Evolutionary conservation across 2,888 invertebrate genomes (phyloP).

Genomic region (Opisthograptis luteolata): DNA sequence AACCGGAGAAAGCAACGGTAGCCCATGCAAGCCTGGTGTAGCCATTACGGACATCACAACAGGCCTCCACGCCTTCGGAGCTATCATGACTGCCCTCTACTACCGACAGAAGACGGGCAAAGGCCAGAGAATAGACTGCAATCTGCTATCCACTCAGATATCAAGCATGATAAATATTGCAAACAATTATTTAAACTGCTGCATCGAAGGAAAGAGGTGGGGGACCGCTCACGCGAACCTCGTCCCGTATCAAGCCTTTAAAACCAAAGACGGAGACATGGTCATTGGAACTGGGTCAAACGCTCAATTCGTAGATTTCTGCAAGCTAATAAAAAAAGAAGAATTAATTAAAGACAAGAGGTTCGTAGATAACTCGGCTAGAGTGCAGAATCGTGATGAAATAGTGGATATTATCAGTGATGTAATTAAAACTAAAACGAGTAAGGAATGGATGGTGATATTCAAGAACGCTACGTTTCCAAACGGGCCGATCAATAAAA

Average conservation of each 20-base stretch:
- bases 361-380: slow-evolving; percentile 88
- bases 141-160: slow-evolving; percentile 96
- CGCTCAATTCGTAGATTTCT: slow-evolving; percentile 90
- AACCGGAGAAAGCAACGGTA: slow-evolving; percentile 93
- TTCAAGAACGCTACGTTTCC: slow-evolving; percentile 92
- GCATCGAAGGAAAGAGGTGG: slow-evolving; percentile 90
- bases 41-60: slow-evolving; percentile 97
- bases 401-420: slow-evolving; percentile 86
- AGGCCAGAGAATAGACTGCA: slow-evolving; percentile 97
- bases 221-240: slow-evolving; percentile 98
- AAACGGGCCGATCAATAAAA: slow-evolving; percentile 94
- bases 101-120: slow-evolving; percentile 89
- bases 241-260: slow-evolving; percentile 97
- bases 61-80: slow-evolving; percentile 97
- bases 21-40: slow-evolving; percentile 96
- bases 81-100: slow-evolving; percentile 95
- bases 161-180: slow-evolving; percentile 95
- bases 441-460: slow-evolving; percentile 88
- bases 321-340: slow-evolving; percentile 85
- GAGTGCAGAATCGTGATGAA: slow-evolving; percentile 90
- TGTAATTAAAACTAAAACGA: slow-evolving; percentile 85
- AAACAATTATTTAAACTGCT: slow-evolving; percentile 94
- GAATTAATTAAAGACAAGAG: slow-evolving; percentile 86
- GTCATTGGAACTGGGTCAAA: slow-evolving; percentile 96
- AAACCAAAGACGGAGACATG: slow-evolving; percentile 91